phyloP scores from a whole-genome alignment of 2,797 vertebrate species.

The Amazonetta brasiliensis region DNA sequence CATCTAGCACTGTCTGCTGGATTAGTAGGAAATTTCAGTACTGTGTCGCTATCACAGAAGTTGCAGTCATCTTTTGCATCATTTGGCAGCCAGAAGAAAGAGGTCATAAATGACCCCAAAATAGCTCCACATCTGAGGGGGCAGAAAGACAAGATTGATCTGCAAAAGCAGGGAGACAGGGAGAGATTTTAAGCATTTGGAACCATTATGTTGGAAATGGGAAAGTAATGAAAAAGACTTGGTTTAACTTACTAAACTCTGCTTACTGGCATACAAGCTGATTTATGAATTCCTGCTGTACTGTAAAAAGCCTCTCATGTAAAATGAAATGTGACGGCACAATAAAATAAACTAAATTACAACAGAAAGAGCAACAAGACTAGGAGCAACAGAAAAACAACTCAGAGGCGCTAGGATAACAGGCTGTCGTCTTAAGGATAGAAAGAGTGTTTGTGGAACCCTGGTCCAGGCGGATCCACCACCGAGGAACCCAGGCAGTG shows the following conservation, averaged over 20 bases:
- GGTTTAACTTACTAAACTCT: not conserved
- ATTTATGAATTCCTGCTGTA: not conserved
- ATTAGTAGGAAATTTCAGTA: not conserved
- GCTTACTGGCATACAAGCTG: not conserved
- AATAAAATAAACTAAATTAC: not conserved
- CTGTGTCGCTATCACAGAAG: not conserved
- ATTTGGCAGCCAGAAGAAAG: not conserved
- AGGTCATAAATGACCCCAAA: not conserved
- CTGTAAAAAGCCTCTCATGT: not conserved
- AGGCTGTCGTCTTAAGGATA: not conserved
- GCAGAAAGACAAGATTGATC: not conserved
- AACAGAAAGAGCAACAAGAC: not conserved
- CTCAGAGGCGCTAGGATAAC: not conserved
- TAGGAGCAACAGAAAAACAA: not conserved
- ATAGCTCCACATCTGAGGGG: not conserved
- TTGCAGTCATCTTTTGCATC: not conserved
- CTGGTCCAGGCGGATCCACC: not conserved
- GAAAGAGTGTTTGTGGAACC: not conserved
- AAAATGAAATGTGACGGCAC: not conserved
- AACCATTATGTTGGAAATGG: not conserved
- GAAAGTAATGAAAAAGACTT: not conserved
- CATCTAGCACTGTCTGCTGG: not conserved
- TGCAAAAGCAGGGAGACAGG: not conserved
- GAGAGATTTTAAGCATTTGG: not conserved
- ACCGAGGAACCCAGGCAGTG: not conserved